phyloP scores from a whole-genome alignment of 2,888 invertebrate species.

The Drosophila setosimentum region DNA sequence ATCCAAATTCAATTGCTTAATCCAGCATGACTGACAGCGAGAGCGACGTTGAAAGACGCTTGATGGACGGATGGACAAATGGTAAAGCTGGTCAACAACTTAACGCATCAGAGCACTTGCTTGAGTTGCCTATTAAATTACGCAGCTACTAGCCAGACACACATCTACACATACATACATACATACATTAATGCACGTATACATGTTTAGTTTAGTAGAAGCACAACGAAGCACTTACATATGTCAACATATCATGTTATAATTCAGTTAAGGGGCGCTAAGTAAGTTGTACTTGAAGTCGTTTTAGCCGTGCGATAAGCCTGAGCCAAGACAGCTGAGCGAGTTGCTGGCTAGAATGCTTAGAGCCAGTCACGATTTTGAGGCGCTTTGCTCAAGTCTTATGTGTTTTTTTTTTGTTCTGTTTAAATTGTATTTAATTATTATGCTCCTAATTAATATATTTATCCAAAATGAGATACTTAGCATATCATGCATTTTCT shows the following conservation, averaged over 20 bases:
- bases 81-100: constrained; percentile 26
- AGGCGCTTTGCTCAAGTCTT: too few relatives aligned
- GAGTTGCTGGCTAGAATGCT: constrained; percentile 27
- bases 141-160: constrained; percentile 11
- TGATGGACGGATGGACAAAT: constrained; percentile 22
- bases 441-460: too few relatives aligned
- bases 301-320: constrained; percentile 31
- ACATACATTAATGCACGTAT: constrained; percentile 12
- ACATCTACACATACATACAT: constrained; percentile 12
- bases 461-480: background rate
- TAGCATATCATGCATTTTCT: background rate
- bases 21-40: constrained; percentile 61
- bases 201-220: background rate
- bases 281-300: constrained; percentile 51
- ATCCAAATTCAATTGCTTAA: constrained; percentile 75
- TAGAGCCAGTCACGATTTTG: constrained; percentile 56
- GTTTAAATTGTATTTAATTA: too few relatives aligned
- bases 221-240: constrained; percentile 23
- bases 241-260: constrained; percentile 66
- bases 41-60: constrained; percentile 57
- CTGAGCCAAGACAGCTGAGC: constrained; percentile 16
- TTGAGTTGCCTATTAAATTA: constrained; percentile 60
- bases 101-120: constrained; percentile 61
- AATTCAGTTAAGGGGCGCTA: constrained; percentile 56
- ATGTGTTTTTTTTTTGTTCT: too few relatives aligned